A percentile compares a stretch with the other conserved stretches of the same genome.
Evolutionary conservation across 1,140 invertebrate species (phyloP).

Genomic region (Pachyrhynchus sulphureomaculatus): DNA sequence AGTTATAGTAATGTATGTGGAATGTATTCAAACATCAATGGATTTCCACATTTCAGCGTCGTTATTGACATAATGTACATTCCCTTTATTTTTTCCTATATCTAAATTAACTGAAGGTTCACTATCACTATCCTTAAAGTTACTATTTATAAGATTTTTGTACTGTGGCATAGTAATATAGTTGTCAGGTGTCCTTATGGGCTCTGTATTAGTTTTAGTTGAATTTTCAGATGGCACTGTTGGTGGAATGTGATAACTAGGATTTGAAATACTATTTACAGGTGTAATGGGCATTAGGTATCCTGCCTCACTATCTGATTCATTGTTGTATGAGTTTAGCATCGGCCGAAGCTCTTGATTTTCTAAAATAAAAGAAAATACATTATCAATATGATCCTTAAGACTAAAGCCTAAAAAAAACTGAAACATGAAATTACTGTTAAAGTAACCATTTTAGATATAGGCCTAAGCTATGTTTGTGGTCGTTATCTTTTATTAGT

Average conservation of each 20-base stretch:
- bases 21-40: conserved; percentile 10
- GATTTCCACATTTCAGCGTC: conserved; percentile 20
- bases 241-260: conserved; percentile 39
- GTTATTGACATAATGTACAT: conserved; percentile 18
- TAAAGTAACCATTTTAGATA: too few relatives aligned
- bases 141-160: conserved; percentile 45
- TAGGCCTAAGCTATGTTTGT: too few relatives aligned
- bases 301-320: conserved; percentile 8
- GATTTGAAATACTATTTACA: conserved; percentile 34
- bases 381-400: too few relatives aligned
- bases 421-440: too few relatives aligned
- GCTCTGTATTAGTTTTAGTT: background rate
- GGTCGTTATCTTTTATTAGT: too few relatives aligned
- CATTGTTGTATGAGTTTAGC: background rate
- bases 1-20: too few relatives aligned
- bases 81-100: background rate
- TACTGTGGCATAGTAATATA: conserved; percentile 64
- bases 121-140: conserved; percentile 6
- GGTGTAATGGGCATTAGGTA: conserved; percentile 6
- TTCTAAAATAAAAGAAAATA: background rate
- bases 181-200: conserved; percentile 36
- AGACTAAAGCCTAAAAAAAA: too few relatives aligned
- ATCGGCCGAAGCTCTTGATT: background rate
- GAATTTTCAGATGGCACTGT: background rate
- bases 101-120: conserved; percentile 4